Conservation (phyloP, 2,797 vertebrate species). For the Cirrhinus mrigala region DNA sequence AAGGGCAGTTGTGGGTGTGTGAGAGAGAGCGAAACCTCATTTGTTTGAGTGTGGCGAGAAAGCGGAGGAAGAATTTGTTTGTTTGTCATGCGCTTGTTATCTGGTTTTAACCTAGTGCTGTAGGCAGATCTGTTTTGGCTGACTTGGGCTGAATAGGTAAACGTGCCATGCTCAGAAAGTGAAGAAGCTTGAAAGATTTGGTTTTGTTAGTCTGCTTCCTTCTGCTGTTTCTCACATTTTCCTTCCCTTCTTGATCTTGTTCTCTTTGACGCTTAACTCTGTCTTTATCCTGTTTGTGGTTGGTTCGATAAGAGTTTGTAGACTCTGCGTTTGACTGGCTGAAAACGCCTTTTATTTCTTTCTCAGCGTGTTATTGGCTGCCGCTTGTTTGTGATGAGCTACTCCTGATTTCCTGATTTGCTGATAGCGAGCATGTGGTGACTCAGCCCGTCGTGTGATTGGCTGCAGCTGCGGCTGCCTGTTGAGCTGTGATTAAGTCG, state of each 20-base stretch:
- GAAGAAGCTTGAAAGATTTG: not conserved
- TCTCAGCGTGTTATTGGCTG: constrained; percentile 42
- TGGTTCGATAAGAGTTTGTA: not conserved
- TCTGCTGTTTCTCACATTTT: not conserved
- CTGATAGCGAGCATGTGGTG: constrained; percentile 38
- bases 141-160: not conserved
- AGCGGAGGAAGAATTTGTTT: constrained; percentile 35
- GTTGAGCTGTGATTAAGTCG: constrained; percentile 76
- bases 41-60: constrained; percentile 15
- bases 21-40: not conserved
- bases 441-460: constrained; percentile 42
- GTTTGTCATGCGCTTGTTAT: constrained; percentile 20
- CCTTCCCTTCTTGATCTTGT: not conserved
- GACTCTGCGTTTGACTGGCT: not conserved
- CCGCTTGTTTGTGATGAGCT: constrained; percentile 30
- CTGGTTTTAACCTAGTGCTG: constrained; percentile 9
- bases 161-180: not conserved
- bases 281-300: not conserved
- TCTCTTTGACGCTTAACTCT: not conserved
- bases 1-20: constrained; percentile 3
- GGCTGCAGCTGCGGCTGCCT: constrained; percentile 69
- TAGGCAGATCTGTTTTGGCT: constrained; percentile 4
- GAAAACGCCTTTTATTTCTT: not conserved
- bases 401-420: constrained; percentile 32
- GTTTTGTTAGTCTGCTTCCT: not conserved